Evolutionary conservation across 2,797 vertebrate genomes (phyloP).

Genomic region (Epinephelus awoara): DNA sequence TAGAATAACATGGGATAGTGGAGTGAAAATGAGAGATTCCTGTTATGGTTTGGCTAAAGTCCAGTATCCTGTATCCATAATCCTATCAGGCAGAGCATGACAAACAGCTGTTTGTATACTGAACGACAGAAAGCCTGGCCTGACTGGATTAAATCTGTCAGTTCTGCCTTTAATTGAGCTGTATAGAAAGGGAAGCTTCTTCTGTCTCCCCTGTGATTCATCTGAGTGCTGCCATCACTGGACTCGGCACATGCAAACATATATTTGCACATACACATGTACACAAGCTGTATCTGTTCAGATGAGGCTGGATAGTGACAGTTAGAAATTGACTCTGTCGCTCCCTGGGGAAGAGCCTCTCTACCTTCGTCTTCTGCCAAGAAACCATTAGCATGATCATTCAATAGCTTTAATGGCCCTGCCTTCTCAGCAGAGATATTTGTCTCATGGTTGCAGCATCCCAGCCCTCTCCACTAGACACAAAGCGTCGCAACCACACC

Average conservation of each 20-base stretch:
- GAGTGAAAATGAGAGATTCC: constrained; percentile 58
- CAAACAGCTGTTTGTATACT: constrained; percentile 52
- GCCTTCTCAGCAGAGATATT: constrained; percentile 57
- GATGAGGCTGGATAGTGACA: constrained; percentile 35
- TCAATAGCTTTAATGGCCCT: constrained; percentile 70
- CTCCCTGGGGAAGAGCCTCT: constrained; percentile 39
- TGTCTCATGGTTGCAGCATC: constrained; percentile 49
- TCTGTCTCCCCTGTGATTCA: constrained; percentile 41
- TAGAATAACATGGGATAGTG: constrained; percentile 19
- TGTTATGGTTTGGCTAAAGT: constrained; percentile 45
- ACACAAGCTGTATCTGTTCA: constrained; percentile 20
- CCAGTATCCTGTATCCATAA: constrained; percentile 64
- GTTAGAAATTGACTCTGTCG: constrained; percentile 41
- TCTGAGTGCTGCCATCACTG: constrained; percentile 46
- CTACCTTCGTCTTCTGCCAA: constrained; percentile 61
- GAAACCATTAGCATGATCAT: constrained; percentile 74
- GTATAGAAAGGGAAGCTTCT: constrained; percentile 50
- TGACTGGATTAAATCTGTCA: constrained; percentile 64
- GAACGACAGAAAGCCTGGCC: constrained; percentile 54
- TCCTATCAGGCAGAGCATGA: constrained; percentile 64
- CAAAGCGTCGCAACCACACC: constrained; percentile 22
- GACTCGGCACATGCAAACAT: constrained; percentile 13
- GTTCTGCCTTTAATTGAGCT: constrained; percentile 58
- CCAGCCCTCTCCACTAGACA: constrained; percentile 15
- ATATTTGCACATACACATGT: constrained; percentile 13